Evolutionary conservation across 2,797 vertebrate genomes (phyloP), one percentile per base, ranked within the genome.

Genomic region (Mus minutoides): DNA sequence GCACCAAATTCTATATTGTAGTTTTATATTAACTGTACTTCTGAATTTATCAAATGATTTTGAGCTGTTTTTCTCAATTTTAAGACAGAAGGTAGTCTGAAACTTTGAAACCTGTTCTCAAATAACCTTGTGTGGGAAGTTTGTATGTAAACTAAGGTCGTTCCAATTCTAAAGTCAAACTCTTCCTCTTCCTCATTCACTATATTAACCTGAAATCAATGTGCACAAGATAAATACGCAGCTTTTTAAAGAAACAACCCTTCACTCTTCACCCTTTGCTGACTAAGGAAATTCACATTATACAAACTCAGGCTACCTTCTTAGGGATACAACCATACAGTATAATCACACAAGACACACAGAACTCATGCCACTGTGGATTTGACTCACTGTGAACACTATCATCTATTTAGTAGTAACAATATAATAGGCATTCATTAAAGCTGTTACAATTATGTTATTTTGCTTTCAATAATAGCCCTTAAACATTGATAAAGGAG

Each of bases 401-500:
- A 83, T 19, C 46, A 93, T 56, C 3, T 17, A 62, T 2, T 40
- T 11, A 88, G 46, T 12, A 92, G 54, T 92, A 86, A 84, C 17
- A 26, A 89, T 83, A 19, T 43, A 89, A 43, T 76, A 96, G 76
- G 22, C 16, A 80, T 26, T 94, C 40, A 40, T 78, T 43, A 79
- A 78, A 11, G 24, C 49, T 1, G 26, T 71, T 87, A 75, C n/a
- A 22, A n/a, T 95, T 46, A 78, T 83, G 12, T 58, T 86, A 76
- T 19, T 87, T 24, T 34, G 75, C 64, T 95, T 43, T n/a, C 21
- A n/a, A n/a, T 40, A 71, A 88, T 9, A 91, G 64, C 4, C 58
- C 92, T 92, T 90, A 79, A 91, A 16, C 75, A 62, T 16, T 60
- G 12, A 40, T n/a, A 95, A 85, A 62, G 29, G 78, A 90, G 89